Conservation (phyloP, 1,140 invertebrate genomes). For the Drosophila punjabiensis region DNA sequence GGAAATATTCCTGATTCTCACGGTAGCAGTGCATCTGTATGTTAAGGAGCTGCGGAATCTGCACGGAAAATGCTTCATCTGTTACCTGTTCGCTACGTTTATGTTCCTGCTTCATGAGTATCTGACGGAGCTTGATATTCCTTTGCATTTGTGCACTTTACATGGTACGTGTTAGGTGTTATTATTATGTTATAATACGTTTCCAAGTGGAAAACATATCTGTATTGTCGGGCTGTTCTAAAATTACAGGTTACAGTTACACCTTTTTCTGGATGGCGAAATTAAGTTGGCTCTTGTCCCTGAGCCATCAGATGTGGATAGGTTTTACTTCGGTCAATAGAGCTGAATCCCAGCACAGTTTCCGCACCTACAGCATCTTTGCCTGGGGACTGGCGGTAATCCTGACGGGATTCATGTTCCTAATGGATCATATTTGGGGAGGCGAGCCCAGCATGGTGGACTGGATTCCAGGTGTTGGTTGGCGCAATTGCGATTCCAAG, state of each 20-base stretch:
- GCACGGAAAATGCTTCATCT: neutral
- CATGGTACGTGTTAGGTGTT: neutral
- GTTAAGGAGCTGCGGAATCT: neutral
- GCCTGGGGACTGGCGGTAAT: neutral
- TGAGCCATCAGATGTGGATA: constrained; percentile 1
- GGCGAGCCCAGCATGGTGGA: neutral
- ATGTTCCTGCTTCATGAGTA: neutral
- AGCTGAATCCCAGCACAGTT: neutral
- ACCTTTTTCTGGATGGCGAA: neutral
- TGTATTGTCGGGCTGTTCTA: neutral
- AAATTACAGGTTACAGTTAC: neutral
- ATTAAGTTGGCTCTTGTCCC: neutral
- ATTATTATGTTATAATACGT: no score
- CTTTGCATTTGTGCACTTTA: neutral
- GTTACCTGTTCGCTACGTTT: neutral
- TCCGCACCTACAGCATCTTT: neutral
- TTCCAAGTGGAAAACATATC: neutral
- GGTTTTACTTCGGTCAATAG: neutral
- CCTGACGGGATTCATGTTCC: neutral
- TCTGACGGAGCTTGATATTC: neutral
- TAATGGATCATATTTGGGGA: neutral
- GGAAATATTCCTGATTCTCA: neutral
- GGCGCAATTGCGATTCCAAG: neutral
- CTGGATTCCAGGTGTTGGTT: neutral
- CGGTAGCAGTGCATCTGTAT: neutral